Conservation (phyloP, 2,113 vertebrate species). For the Cyanistes caeruleus region DNA sequence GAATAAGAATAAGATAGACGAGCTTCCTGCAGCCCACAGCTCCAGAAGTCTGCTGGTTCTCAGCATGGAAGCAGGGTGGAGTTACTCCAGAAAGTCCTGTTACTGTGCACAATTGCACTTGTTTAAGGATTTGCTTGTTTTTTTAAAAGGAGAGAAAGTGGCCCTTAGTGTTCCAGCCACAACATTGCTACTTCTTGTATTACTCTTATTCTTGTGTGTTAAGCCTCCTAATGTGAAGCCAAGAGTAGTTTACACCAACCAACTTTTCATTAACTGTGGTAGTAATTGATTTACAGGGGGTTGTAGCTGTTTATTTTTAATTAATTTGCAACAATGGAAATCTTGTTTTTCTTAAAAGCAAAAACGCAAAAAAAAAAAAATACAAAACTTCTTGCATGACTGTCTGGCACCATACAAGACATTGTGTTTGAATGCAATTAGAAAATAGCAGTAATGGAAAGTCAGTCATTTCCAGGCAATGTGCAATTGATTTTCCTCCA, state of each 20-base stretch:
- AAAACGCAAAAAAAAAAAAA: neutral
- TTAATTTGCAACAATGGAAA: conserved; percentile 70
- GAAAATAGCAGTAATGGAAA: conserved; percentile 79
- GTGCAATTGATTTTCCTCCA: conserved; percentile 82
- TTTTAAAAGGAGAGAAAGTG: neutral
- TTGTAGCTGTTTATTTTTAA: conserved; percentile 62
- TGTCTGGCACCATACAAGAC: conserved; percentile 62
- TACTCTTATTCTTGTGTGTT: conserved; percentile 56
- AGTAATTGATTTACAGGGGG: conserved; percentile 59
- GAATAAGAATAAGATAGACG: neutral
- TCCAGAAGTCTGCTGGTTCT: neutral
- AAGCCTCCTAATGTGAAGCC: conserved; percentile 65
- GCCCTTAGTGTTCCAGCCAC: conserved; percentile 13
- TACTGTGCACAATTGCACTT: neutral
- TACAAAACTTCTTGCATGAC: conserved; percentile 43
- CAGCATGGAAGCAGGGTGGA: neutral
- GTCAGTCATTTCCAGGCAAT: conserved; percentile 80
- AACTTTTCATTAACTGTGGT: conserved; percentile 49
- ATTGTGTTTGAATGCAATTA: conserved; percentile 76
- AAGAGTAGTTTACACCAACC: conserved; percentile 43
- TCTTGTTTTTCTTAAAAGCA: conserved; percentile 69
- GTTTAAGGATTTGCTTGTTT: neutral
- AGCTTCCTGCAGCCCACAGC: neutral
- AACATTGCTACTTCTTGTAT: conserved; percentile 43
- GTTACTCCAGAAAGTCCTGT: neutral